Conservation (phyloP, 2,888 invertebrate species). For the Julus scandinavius region DNA sequence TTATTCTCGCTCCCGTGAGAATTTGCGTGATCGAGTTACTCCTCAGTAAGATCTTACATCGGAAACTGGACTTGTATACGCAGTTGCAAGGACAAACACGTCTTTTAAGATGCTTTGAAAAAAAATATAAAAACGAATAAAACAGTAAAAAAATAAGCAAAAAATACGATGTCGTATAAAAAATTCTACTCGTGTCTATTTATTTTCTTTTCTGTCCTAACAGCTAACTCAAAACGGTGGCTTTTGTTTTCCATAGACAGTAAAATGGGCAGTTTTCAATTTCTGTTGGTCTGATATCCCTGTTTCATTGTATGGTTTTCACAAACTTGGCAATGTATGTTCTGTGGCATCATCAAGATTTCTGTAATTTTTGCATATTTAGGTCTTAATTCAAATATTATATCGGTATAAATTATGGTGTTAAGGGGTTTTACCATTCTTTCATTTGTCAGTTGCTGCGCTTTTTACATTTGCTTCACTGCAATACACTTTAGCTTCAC, state of each 20-base stretch:
- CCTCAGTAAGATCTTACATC: neutral
- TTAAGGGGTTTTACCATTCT: too few species aligned
- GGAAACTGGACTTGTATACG: conserved; percentile 6
- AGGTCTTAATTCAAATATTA: too few species aligned
- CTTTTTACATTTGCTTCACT: too few species aligned
- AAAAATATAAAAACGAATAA: conserved; percentile 15
- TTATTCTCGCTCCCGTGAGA: conserved; percentile 52
- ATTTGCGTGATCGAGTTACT: conserved; percentile 51
- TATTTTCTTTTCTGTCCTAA: neutral
- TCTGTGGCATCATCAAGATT: too few species aligned
- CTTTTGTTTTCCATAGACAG: neutral
- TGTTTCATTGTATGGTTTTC: neutral
- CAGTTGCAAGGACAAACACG: neutral
- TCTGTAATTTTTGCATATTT: too few species aligned
- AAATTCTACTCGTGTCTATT: conserved; percentile 16
- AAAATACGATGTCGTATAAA: neutral
- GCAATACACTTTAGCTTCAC: too few species aligned
- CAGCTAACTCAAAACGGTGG: neutral
- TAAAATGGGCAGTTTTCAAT: neutral
- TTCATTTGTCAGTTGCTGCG: too few species aligned
- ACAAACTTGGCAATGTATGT: too few species aligned
- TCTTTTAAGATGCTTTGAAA: neutral
- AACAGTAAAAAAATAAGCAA: conserved; percentile 14
- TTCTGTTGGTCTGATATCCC: neutral
- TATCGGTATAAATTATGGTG: too few species aligned